Conservation (phyloP, 2,113 vertebrate species). For the Cervus canadensis region DNA sequence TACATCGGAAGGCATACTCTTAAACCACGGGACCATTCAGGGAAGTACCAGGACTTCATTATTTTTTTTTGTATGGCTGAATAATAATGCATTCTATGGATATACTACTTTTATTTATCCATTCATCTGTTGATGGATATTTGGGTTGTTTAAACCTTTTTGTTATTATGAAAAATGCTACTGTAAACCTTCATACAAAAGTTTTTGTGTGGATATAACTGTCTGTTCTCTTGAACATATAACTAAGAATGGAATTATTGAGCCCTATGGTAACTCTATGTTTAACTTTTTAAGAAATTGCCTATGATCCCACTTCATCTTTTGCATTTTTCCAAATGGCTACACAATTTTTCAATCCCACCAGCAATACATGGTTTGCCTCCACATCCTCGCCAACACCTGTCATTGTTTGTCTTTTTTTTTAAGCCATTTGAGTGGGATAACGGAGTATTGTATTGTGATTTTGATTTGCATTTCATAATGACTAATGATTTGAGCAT, state of each 20-base stretch:
- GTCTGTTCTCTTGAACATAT: not conserved
- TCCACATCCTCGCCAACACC: not conserved
- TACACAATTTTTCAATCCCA: not conserved
- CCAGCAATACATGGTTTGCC: not conserved
- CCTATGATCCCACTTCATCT: not conserved
- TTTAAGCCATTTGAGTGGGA: not conserved
- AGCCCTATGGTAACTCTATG: not conserved
- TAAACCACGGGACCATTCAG: not conserved
- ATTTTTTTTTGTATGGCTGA: not conserved
- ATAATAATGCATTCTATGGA: not conserved
- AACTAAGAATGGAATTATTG: slow-evolving; percentile 8
- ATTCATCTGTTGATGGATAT: not conserved
- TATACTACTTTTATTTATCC: not conserved
- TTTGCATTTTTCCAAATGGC: not conserved
- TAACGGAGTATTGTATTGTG: not conserved
- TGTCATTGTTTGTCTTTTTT: not conserved
- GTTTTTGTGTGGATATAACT: not conserved
- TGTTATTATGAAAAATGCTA: not conserved
- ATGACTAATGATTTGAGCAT: not conserved
- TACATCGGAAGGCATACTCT: not conserved
- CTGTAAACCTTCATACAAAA: not conserved
- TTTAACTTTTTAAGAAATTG: not conserved
- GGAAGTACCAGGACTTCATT: not conserved
- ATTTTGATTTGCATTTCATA: not conserved
- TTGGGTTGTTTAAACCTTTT: not conserved